Evolutionary conservation across 2,113 vertebrate genomes (phyloP).

Genomic region (Ameiurus melas): DNA sequence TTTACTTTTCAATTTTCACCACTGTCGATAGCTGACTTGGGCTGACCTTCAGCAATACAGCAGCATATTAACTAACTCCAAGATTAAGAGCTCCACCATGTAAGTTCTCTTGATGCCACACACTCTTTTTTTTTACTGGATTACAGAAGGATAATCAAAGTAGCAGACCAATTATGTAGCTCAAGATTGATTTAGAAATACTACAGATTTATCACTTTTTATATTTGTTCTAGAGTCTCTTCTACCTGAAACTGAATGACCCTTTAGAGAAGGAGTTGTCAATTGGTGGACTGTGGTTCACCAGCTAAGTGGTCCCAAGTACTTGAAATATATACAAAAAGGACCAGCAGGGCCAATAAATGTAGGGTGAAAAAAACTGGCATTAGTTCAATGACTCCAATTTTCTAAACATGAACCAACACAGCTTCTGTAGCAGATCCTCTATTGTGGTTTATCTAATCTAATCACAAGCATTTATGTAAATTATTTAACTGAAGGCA

Average conservation of each 20-base stretch:
- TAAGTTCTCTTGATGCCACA: neutral
- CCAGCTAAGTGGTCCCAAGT: neutral
- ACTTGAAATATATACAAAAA: neutral
- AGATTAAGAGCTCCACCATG: constrained; percentile 21
- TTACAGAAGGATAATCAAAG: constrained; percentile 17
- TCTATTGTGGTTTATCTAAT: neutral
- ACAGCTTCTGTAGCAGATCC: neutral
- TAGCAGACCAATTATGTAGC: neutral
- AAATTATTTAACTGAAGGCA: neutral
- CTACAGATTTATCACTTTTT: neutral
- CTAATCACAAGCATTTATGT: neutral
- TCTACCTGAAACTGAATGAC: neutral
- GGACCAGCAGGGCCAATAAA: neutral
- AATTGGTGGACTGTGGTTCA: neutral
- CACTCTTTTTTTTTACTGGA: constrained; percentile 19
- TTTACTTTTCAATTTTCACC: constrained; percentile 49
- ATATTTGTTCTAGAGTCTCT: neutral
- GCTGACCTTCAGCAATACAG: constrained; percentile 27
- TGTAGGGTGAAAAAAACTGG: neutral
- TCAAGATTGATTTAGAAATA: neutral
- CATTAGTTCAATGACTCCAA: neutral
- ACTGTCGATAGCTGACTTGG: constrained; percentile 43
- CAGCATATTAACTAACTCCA: constrained; percentile 35
- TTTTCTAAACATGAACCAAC: neutral
- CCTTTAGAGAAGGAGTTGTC: neutral